These are phyloP conservation scores for Epizoanthus scotinus DNA, from an alignment of 92 coral and sea anemone genomes.

Conservation along the genomic window DNA sequence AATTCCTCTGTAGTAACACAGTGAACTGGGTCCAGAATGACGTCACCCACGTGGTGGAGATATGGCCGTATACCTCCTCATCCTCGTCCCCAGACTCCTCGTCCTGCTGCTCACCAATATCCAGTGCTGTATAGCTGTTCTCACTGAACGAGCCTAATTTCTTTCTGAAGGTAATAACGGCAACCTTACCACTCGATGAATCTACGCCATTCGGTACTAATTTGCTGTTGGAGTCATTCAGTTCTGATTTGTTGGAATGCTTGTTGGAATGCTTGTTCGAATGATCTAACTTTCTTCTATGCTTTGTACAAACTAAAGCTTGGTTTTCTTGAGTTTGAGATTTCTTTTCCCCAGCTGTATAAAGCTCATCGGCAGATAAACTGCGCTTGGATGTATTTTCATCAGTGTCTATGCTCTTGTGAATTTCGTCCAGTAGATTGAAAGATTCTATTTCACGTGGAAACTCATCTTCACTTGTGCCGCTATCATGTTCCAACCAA, in stretches of 20 bases:
- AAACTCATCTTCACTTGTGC: not conserved
- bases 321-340: not conserved
- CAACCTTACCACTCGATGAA: not conserved
- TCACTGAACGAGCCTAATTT: slow-evolving; percentile 16
- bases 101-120: slow-evolving; percentile 21
- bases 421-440: not conserved
- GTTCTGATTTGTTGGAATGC: not conserved
- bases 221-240: slow-evolving; percentile 13
- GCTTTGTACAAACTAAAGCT: slow-evolving; percentile 11
- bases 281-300: slow-evolving; percentile 8
- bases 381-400: not conserved
- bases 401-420: not conserved
- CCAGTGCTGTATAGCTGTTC: slow-evolving; percentile 32
- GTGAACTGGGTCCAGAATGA: slow-evolving; percentile 96
- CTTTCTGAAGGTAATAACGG: slow-evolving; percentile 11
- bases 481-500: not conserved
- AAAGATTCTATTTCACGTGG: not conserved
- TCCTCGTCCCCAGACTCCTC: slow-evolving; percentile 85
- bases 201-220: slow-evolving; percentile 7
- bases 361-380: not conserved
- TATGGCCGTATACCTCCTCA: slow-evolving; percentile 59
- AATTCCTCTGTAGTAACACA: slow-evolving; percentile 79
- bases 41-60: slow-evolving; percentile 89
- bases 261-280: not conserved
- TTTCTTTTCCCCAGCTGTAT: not conserved